Base-by-base conservation (phyloP, 2,888 invertebrate species). In the Drosophila monieri region DNA sequence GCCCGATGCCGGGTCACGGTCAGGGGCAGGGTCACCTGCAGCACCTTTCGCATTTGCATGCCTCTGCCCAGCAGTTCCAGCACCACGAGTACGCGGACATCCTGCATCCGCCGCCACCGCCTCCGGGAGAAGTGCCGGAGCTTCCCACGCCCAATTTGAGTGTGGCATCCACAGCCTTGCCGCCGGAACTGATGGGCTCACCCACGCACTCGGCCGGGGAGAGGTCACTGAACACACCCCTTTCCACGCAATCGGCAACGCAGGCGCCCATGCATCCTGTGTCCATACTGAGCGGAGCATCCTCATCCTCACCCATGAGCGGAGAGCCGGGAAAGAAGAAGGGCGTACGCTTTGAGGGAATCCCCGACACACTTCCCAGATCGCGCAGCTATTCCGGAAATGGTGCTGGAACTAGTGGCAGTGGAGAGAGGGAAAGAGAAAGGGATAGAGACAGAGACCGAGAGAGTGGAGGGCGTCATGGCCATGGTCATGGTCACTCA, bases 361-460 rank as follows among this genome's bases (percentile, higher is more conserved):
- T 92, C 23, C 85, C 91, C 2, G 92, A 92, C 58, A 91, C 91
- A 0, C 90, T 93, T 67, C 93, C 93, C 6, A 90, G 93, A 46
- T 93, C 93, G 48, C 89, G 93, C 60, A 93, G 93, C 77, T 93
- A 93, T 73, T 92, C 93, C 0, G 93, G 93, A 55, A 90, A 93
- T 41, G 92, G 89, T 2, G 90, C 90, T 0, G 90, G 90, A 49
- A 91, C 89, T 12, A 81, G 89, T 44, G 74, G 80, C 1, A 59
- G 47, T 3, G 68, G 68, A 2, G 48, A 76, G 0, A 23, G 56
- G 10, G 56, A 76, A 14, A 10, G 58, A 6, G 71, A 74, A 0
- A 32, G 61, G 1, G 80, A 78, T 0, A 21, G 59, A 3, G 58
- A 76, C n/a, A 6, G 58, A 21, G 71, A 75, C 0, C 30, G 62